Evolutionary conservation across 2,888 invertebrate species (phyloP).

Genomic region (Hypolimnas misippus): DNA sequence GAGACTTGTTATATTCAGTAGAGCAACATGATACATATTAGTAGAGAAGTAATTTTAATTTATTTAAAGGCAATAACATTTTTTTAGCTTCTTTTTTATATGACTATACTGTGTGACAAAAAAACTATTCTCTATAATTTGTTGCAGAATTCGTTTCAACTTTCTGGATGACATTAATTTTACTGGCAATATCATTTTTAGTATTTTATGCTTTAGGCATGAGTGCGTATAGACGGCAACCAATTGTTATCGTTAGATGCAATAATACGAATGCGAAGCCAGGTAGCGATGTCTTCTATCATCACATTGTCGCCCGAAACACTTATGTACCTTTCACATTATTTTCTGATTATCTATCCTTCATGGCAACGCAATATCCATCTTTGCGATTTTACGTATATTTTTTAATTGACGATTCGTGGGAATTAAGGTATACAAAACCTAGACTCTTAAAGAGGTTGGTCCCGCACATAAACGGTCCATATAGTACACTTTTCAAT

Average conservation of each 20-base stretch:
- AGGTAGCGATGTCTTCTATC: conserved; percentile 63
- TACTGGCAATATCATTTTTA: conserved; percentile 66
- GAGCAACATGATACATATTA: too few species aligned
- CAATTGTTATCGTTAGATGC: conserved; percentile 57
- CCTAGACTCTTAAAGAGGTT: conserved; percentile 55
- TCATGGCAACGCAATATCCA: conserved; percentile 63
- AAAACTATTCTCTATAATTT: conserved; percentile 7
- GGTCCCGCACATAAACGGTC: conserved; percentile 48
- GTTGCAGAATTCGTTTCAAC: conserved; percentile 72
- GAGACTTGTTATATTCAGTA: too few species aligned
- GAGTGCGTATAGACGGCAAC: conserved; percentile 59
- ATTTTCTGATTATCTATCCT: conserved; percentile 62
- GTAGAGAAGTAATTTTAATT: too few species aligned
- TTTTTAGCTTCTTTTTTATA: too few species aligned
- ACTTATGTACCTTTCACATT: conserved; percentile 52
- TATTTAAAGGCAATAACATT: too few species aligned
- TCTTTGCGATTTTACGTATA: conserved; percentile 59
- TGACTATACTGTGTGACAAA: too few species aligned
- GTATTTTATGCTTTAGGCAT: conserved; percentile 67
- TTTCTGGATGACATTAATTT: conserved; percentile 72
- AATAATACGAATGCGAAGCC: conserved; percentile 53
- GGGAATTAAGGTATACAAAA: conserved; percentile 48
- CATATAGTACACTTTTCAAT: conserved; percentile 47
- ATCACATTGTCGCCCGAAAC: conserved; percentile 61
- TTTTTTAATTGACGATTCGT: conserved; percentile 68